Percentiles rank a stretch among this genome's conserved stretches.
These are phyloP conservation scores for Callospermophilus lateralis DNA, from an alignment of 2,113 vertebrate species.

Conservation along the genomic window DNA sequence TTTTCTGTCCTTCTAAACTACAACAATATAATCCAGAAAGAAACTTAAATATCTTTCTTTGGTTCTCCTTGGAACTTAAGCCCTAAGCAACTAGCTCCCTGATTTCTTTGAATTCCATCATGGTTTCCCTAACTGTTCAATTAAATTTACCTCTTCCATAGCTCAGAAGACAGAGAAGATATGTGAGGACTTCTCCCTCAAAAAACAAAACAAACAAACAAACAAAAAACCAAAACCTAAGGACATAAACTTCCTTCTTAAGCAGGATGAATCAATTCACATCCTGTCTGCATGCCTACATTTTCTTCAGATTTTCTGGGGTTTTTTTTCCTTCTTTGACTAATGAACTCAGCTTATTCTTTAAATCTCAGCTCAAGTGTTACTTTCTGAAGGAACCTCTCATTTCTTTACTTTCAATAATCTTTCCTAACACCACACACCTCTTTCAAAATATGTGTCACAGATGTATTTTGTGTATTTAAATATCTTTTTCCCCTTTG, in stretches of 20 bases:
- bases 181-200: too few relatives aligned
- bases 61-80: not conserved
- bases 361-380: not conserved
- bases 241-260: not conserved
- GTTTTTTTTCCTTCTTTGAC: not conserved
- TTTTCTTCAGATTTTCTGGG: not conserved
- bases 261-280: rapidly evolving
- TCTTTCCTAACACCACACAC: not conserved
- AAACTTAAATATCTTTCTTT: not conserved
- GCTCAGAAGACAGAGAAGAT: not conserved
- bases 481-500: not conserved
- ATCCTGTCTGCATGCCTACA: not conserved
- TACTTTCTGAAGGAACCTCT: not conserved
- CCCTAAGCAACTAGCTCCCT: not conserved
- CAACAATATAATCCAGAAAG: not conserved
- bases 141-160: not conserved
- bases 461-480: not conserved
- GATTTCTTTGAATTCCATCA: not conserved
- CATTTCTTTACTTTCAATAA: not conserved
- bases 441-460: not conserved
- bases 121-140: not conserved
- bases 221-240: too few relatives aligned
- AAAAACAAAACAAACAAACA: too few relatives aligned
- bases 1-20: not conserved
- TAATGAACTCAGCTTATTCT: not conserved